Percentiles rank a stretch among this genome's conserved stretches.
These are phyloP conservation scores for Brienomyrus longianalis DNA, from an alignment of 2,113 vertebrate genomes.

Conservation along the genomic window DNA sequence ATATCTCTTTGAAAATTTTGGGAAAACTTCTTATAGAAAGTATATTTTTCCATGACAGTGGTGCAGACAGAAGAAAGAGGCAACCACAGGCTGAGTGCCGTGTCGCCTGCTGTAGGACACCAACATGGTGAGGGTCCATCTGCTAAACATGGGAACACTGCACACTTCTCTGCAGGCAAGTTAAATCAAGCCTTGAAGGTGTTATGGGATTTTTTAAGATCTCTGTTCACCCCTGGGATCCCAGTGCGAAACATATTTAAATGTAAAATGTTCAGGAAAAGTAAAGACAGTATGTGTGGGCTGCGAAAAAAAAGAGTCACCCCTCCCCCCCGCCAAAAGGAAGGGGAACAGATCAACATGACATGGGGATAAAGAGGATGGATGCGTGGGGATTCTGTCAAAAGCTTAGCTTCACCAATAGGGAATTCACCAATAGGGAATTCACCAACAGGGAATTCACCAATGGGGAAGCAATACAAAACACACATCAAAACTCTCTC, in stretches of 20 bases:
- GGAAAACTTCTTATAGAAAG: not conserved
- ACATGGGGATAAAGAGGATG: not conserved
- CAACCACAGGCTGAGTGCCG: not conserved
- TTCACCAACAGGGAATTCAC: not conserved
- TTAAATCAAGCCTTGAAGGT: not conserved
- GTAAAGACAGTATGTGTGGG: not conserved
- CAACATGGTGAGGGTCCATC: not conserved
- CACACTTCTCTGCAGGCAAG: not conserved
- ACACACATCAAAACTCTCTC: not conserved
- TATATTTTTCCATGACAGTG: not conserved
- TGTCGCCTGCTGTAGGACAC: not conserved
- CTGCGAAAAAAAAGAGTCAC: not conserved
- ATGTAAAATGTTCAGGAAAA: not conserved
- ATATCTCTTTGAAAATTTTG: not conserved
- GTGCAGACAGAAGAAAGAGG: not conserved
- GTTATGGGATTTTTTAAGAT: not conserved
- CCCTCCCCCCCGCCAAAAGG: not conserved
- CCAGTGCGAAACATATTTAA: not conserved
- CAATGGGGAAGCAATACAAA: not conserved
- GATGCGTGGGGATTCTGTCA: not conserved
- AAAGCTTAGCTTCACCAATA: not conserved
- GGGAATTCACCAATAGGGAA: not conserved
- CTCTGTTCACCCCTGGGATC: not conserved
- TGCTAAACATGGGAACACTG: not conserved
- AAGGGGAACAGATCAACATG: not conserved